Conservation (phyloP, 1,140 invertebrate species). For the Drosophila tsacasi region DNA sequence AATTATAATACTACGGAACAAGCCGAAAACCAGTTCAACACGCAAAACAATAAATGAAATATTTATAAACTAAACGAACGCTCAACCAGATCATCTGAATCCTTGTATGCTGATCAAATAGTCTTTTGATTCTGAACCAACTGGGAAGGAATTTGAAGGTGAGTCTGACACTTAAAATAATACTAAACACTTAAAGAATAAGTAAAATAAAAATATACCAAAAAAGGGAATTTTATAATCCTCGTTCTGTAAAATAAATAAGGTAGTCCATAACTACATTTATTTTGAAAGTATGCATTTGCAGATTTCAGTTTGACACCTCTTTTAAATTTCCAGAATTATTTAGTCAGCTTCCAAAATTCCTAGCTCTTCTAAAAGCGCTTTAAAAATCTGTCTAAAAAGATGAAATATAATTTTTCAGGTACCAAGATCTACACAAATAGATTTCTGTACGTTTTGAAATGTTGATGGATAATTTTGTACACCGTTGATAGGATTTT, state of each 20-base stretch:
- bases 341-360: no score
- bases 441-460: no score
- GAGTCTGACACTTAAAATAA: constrained; percentile 20
- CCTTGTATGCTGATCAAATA: constrained; percentile 55
- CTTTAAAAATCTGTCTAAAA: neutral
- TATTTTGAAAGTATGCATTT: neutral
- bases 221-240: neutral
- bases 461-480: neutral
- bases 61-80: constrained; percentile 58
- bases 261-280: neutral
- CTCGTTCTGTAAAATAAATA: no score
- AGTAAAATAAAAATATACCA: neutral
- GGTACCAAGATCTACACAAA: neutral
- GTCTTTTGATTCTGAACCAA: constrained; percentile 34
- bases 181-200: neutral
- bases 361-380: neutral
- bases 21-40: constrained; percentile 28
- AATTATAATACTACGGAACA: constrained; percentile 23
- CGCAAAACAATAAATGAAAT: constrained; percentile 61
- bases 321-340: neutral
- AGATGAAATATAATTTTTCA: neutral
- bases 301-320: no score
- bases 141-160: constrained; percentile 46
- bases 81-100: constrained; percentile 61
- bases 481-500: neutral